Base-by-base conservation (phyloP, 1,140 invertebrate species). In the Frieseomelitta varia region DNA sequence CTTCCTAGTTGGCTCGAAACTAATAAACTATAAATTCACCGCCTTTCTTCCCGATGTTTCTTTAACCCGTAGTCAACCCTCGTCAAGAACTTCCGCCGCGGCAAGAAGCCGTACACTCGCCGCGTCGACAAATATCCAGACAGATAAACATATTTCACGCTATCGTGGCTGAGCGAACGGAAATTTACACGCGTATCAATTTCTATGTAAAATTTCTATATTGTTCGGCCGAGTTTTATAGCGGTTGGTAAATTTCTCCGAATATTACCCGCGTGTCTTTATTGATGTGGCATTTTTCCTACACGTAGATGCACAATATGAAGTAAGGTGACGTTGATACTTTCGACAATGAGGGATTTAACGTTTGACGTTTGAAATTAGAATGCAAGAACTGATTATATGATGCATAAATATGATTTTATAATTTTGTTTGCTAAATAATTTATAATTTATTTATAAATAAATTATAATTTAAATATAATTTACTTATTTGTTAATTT, bases 1-100 rank as follows among this genome's bases (percentile, higher is more conserved):
- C 85, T 93, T 91, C 89, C 90, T 87, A 87, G 87, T 91, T 86
- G 88, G 87, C 84, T 83, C 85, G 82, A 65, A 90, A 90, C 92
- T 93, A 93, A 93, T 93, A 92, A 92, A 92, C 91, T 88, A 93
- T 93, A 93, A 93, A 93, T 93, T 90, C 80, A 82, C 73, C 76
- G 68, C 81, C 85, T 58, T 55, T n/a, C 67, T 87, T 47, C 80
- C 39, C 77, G 71, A 75, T 84, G 90, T n/a, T 27, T 77, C 88
- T 86, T 89, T 87, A 89, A 85, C 88, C 79, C 87, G 80, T 69
- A 79, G 78, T 58, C 47, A 24, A 81, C 71, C 69, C 17, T 73
- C 55, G 61, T 88, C 78, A 39, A n/a, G 67, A 39, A 79, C 86
- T 85, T 83, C 27, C 63, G 51, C 65, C 30, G 51, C 77, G 72